Evolutionary conservation across 2,113 vertebrate genomes (phyloP).

Genomic region (Varanus salvator): DNA sequence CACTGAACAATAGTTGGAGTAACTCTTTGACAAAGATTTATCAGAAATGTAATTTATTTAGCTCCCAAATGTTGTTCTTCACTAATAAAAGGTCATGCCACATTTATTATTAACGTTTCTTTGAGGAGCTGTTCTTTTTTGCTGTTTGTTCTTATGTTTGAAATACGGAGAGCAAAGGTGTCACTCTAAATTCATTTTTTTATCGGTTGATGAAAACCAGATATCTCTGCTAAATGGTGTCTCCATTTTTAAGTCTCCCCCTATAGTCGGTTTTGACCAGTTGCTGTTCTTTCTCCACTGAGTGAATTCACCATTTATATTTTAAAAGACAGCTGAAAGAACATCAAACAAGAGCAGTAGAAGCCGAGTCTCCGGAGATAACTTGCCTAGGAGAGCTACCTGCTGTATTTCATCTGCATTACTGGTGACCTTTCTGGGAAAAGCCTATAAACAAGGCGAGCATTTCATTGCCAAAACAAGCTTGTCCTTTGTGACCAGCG

Average conservation of each 20-base stretch:
- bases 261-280: conserved; percentile 12
- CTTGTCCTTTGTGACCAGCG: not conserved
- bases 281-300: not conserved
- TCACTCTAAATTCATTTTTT: conserved; percentile 2
- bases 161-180: not conserved
- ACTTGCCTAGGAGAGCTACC: conserved; percentile 12
- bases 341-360: conserved; percentile 6
- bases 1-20: not conserved
- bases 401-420: conserved; percentile 29
- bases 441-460: conserved; percentile 38
- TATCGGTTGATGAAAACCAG: conserved; percentile 23
- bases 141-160: conserved; percentile 20
- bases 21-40: conserved; percentile 22
- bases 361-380: conserved; percentile 7
- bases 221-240: not conserved
- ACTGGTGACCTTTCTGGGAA: conserved; percentile 14
- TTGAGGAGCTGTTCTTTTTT: not conserved
- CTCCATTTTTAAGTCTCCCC: conserved; percentile 20
- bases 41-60: conserved; percentile 22
- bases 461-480: conserved; percentile 25
- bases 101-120: conserved; percentile 41
- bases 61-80: conserved; percentile 19
- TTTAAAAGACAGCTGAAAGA: conserved; percentile 21
- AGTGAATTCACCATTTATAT: conserved; percentile 33
- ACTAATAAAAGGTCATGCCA: not conserved